Base-by-base conservation (phyloP, 2,888 invertebrate species). In the Gandaritis pyraliata region DNA sequence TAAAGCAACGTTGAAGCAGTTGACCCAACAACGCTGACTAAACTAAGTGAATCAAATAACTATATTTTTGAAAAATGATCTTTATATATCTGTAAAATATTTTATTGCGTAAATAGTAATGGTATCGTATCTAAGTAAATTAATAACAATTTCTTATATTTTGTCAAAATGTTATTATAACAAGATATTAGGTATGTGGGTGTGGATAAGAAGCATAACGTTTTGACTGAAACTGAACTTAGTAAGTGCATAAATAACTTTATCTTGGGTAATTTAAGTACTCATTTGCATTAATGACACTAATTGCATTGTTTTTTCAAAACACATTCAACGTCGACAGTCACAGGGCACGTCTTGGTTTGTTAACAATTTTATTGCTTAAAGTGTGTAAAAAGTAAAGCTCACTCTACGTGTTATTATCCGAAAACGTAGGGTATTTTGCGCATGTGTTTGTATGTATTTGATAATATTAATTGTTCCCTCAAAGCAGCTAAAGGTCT, bases 1-100 rank as follows among this genome's bases (percentile, higher is more conserved):
- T 15, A 54, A 43, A 45, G 56, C 56, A 16, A 49, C 55, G 49
- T 15, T 45, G 30, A 52, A 41, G 11, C 59, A 53, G 52, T 59
- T 59, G 50, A 46, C 38, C 10, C 38, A 49, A 46, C 16, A 15
- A 39, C 47, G n/a, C 41, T 38, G 10, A 38, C 48, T 52, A 10
- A 43, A 15, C 52, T 23, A 7, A 39, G 18, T 7, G 33, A 23
- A 7, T 23, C 39, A 39, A 13, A 13, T 13, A 13, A 7, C 6
- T 7, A 13, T 39, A 13, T 13, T 39, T 39, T 33, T 33, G 5
- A 33, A 33, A 7, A 33, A 8, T 33, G 33, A 33, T 8, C 0
- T 10, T 33, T 33, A 0, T 2, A 33, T 10, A 33, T 11, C 33
- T 33, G 8, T 0, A 33, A 33, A 8, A 33, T 33, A 38, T n/a